Evolutionary conservation across 2,797 vertebrate species (phyloP), one percentile per base, ranked within the genome.

Genomic region (Anguilla obscura): DNA sequence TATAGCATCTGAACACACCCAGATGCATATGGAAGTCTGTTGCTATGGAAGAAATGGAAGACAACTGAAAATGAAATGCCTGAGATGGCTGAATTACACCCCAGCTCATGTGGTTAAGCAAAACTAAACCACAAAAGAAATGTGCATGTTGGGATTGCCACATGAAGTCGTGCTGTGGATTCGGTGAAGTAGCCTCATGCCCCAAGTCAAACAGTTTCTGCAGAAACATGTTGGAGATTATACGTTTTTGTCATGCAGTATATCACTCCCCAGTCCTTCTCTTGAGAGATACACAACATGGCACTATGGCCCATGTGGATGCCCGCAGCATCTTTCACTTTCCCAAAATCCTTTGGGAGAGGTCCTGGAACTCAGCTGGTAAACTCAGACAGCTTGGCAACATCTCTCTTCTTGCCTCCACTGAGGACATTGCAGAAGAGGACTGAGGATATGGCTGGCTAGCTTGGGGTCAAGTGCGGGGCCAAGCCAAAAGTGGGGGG

Each of bases 241-340:
- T 91, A 86, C 91, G 21, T 89, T 92, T 95, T 94, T 95, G 94
- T 95, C 74, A 27, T 74, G 63, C 69, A 56, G 52, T 93, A 94
- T 92, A 94, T 92, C 93, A 94, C 90, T 93, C 91, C 89, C 93
- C 14, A 92, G 93, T 93, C 94, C 93, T 93, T 94, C 95, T 94
- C 92, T 92, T 93, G 92, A 93, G 92, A 95, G 94, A 95, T 94
- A 92, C 94, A 92, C 93, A 89, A 88, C 92, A 93, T 93, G 90
- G 92, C 92, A 92, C 14, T 58, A 50, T 27, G 88, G 94, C 95
- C 95, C 93, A 94, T 94, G 94, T 80, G 91, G 95, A 94, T 94
- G 92, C 95, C 94, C 91, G 89, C 89, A 69, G 63, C 52, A 60
- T 85, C 30, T n/a, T 16, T 30, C 27, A 7, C 36, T 36, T 33